A percentile compares a stretch with the other conserved stretches of the same genome.
Evolutionary conservation across 2,113 vertebrate genomes (phyloP).

Genomic region (Crotalus horridus): DNA sequence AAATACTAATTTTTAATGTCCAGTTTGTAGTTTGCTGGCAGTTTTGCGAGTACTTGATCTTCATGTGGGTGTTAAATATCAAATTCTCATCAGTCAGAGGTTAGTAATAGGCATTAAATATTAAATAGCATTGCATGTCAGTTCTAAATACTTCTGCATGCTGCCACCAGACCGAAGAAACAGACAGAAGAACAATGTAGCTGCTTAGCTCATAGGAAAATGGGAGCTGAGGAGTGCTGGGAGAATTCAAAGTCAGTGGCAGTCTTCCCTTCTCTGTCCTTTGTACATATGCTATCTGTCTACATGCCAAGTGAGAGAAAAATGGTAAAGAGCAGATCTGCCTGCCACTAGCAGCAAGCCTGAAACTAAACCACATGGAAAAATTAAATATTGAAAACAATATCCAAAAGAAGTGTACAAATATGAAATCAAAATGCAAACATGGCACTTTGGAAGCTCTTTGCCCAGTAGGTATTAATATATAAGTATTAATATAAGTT

Average conservation of each 20-base stretch:
- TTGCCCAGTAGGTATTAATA: background rate
- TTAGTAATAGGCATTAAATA: background rate
- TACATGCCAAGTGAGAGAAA: background rate
- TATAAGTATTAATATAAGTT: background rate
- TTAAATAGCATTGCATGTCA: background rate
- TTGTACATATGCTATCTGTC: background rate
- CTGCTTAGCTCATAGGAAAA: background rate
- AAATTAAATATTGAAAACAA: background rate
- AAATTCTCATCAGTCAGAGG: background rate
- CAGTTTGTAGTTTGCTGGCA: background rate
- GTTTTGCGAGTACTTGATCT: background rate
- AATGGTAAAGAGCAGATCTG: background rate
- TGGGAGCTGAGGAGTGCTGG: background rate
- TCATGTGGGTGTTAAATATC: background rate
- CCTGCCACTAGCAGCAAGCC: background rate
- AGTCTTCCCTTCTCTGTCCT: background rate
- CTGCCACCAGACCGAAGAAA: background rate
- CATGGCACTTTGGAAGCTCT: background rate
- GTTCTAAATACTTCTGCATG: background rate
- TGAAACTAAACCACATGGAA: background rate
- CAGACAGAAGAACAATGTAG: background rate
- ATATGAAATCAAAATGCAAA: background rate
- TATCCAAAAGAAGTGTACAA: background rate
- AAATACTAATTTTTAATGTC: background rate
- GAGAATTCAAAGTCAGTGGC: background rate